phyloP scores from a whole-genome alignment of 1,140 invertebrate genomes.

The Drosophila varians region DNA sequence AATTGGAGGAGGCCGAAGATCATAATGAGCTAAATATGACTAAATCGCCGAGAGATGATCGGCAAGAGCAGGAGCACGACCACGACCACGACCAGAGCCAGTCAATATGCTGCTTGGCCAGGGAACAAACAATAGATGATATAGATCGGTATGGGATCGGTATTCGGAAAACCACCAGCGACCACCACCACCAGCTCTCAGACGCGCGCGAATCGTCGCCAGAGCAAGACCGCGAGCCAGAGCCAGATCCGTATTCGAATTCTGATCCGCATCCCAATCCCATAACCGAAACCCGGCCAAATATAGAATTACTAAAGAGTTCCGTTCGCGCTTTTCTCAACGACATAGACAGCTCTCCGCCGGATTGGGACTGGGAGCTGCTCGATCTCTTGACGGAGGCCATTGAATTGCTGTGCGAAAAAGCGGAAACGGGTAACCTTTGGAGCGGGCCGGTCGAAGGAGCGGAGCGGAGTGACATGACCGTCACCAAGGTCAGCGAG shows the following conservation, averaged over 20 bases:
- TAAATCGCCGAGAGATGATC: slow-evolving; percentile 51
- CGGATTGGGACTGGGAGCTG: slow-evolving; percentile 49
- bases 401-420: slow-evolving; percentile 46
- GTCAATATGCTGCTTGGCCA: slow-evolving; percentile 74
- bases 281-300: slow-evolving; percentile 41
- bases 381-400: slow-evolving; percentile 55
- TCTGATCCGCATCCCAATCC: slow-evolving; percentile 10
- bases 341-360: slow-evolving; percentile 7
- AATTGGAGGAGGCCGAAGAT: slow-evolving; percentile 68
- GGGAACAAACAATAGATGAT: slow-evolving; percentile 67
- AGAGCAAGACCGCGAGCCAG: slow-evolving; percentile 63
- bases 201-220: slow-evolving; percentile 79
- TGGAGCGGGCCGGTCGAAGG: slow-evolving; percentile 34
- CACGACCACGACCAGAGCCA: no score
- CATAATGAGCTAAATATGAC: slow-evolving; percentile 79
- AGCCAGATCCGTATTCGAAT: slow-evolving; percentile 15
- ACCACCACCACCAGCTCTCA: slow-evolving; percentile 65
- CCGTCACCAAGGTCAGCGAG: slow-evolving; percentile 65
- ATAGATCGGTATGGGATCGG: slow-evolving; percentile 1
- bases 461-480: slow-evolving; percentile 56
- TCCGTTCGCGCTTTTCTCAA: slow-evolving; percentile 53
- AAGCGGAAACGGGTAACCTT: slow-evolving; percentile 56
- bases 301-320: slow-evolving; percentile 63
- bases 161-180: slow-evolving; percentile 42
- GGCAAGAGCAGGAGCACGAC: no score